These are phyloP conservation scores for Tympanoctomys barrerae DNA, from an alignment of 2,797 vertebrate genomes.

Conservation along the genomic window DNA sequence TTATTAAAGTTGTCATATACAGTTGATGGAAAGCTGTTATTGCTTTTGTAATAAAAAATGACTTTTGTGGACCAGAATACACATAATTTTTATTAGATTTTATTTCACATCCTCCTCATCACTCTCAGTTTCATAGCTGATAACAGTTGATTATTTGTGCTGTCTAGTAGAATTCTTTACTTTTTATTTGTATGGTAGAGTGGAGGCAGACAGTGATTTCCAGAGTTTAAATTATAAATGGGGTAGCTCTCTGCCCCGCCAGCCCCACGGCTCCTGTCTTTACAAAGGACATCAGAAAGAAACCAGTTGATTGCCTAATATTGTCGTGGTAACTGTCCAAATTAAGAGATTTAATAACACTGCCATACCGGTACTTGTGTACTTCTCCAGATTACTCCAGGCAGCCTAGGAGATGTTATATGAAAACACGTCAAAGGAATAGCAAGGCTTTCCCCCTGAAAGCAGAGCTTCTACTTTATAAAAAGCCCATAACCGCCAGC, in stretches of 20 bases:
- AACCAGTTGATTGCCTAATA: constrained; percentile 35
- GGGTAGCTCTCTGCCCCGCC: constrained; percentile 30
- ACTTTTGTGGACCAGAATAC: constrained; percentile 83
- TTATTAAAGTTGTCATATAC: constrained; percentile 88
- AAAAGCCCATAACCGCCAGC: constrained; percentile 38
- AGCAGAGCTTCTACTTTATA: constrained; percentile 53
- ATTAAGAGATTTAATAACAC: constrained; percentile 72
- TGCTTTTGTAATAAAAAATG: constrained; percentile 86
- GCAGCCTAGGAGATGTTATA: constrained; percentile 65
- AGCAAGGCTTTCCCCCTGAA: constrained; percentile 27
- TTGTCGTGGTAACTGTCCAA: constrained; percentile 53
- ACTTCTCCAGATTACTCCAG: constrained; percentile 63
- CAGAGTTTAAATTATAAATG: constrained; percentile 75
- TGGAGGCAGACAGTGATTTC: constrained; percentile 23
- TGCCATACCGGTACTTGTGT: constrained; percentile 50
- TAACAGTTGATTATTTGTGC: constrained; percentile 73
- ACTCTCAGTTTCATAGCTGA: constrained; percentile 62
- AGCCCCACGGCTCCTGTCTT: constrained; percentile 61
- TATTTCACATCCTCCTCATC: not conserved
- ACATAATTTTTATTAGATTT: constrained; percentile 84
- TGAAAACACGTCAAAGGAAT: constrained; percentile 69
- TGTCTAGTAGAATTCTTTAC: constrained; percentile 59
- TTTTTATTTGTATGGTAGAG: constrained; percentile 68
- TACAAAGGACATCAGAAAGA: constrained; percentile 47
- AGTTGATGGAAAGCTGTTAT: constrained; percentile 86